These are phyloP conservation scores for Octodon degus DNA, from an alignment of 2,113 vertebrate species.

Conservation along the genomic window DNA sequence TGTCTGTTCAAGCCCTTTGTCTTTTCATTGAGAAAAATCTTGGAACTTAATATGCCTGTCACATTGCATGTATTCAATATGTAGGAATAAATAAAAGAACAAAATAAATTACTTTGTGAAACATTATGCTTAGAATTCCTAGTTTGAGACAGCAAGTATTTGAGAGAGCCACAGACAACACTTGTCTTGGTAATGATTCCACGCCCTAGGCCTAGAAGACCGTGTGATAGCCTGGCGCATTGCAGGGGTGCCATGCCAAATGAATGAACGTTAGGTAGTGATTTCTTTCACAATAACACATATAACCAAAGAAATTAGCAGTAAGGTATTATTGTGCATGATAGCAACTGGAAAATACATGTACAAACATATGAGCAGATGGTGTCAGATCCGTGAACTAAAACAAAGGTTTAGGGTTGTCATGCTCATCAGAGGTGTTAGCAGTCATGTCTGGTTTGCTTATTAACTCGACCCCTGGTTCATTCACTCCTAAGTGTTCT, in stretches of 20 bases:
- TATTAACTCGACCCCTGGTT: background rate
- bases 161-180: background rate
- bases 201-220: background rate
- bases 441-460: background rate
- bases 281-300: background rate
- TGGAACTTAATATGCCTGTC: background rate
- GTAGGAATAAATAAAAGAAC: background rate
- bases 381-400: background rate
- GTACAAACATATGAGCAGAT: background rate
- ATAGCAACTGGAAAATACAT: background rate
- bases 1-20: background rate
- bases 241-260: background rate
- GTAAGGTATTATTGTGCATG: background rate
- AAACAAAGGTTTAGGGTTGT: background rate
- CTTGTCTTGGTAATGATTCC: background rate
- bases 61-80: background rate
- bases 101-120: background rate
- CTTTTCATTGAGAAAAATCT: background rate
- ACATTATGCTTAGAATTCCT: background rate
- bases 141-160: background rate
- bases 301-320: conserved; percentile 4
- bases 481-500: background rate
- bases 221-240: background rate
- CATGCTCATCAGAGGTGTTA: background rate
- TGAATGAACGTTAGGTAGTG: background rate